A percentile compares a stretch with the other conserved stretches of the same genome.
phyloP scores from a whole-genome alignment of 2,888 invertebrate species.

The Drosophila paranaensis region DNA sequence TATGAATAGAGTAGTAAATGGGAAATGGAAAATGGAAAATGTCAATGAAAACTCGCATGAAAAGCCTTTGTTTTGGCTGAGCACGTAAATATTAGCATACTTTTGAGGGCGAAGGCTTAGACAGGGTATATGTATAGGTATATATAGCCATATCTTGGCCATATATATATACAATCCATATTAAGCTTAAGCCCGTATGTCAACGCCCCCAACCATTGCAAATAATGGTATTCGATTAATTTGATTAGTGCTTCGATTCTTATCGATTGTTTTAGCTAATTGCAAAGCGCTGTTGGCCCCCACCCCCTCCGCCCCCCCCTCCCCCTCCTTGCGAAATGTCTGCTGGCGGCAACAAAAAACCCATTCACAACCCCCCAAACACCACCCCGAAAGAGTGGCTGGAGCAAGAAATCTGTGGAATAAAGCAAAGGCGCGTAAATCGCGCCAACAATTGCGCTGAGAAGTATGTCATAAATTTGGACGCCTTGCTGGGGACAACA shows the following conservation, averaged over 20 bases:
- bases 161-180: too few species aligned
- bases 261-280: constrained; percentile 57
- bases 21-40: not conserved
- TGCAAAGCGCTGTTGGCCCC: constrained; percentile 14
- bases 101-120: not conserved
- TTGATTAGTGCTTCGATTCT: constrained; percentile 39
- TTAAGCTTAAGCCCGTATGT: too few species aligned
- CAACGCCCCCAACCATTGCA: not conserved
- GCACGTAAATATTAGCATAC: constrained; percentile 7
- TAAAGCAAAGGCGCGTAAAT: constrained; percentile 69
- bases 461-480: constrained; percentile 82
- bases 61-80: too few species aligned
- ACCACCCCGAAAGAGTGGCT: constrained; percentile 1
- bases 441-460: constrained; percentile 78
- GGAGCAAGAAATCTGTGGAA: not conserved
- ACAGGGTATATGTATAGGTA: too few species aligned
- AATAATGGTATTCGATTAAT: constrained; percentile 47
- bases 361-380: constrained; percentile 16
- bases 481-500: constrained; percentile 49
- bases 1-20: not conserved
- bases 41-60: too few species aligned
- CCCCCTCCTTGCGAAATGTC: constrained; percentile 12
- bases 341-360: constrained; percentile 19
- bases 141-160: too few species aligned
- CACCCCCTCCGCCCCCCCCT: too few species aligned